These are phyloP conservation scores for Brienomyrus longianalis DNA, from an alignment of 2,113 vertebrate species.

Conservation along the genomic window DNA sequence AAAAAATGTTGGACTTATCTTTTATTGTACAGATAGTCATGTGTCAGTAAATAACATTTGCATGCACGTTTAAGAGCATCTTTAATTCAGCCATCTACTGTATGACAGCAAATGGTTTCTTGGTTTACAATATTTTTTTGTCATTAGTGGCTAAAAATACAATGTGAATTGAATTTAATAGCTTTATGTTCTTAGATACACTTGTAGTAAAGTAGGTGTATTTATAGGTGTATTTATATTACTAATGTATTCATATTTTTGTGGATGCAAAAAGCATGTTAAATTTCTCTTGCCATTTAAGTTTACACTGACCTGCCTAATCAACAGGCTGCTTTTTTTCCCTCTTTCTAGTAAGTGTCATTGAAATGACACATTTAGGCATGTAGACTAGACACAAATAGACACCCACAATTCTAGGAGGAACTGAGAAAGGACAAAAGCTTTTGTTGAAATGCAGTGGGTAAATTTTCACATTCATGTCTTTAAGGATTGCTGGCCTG, in stretches of 20 bases:
- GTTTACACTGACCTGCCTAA: neutral
- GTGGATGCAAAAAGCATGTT: no score
- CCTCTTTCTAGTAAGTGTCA: neutral
- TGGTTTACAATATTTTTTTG: no score
- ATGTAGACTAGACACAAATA: neutral
- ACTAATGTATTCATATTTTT: no score
- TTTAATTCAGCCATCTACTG: no score
- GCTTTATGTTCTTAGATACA: no score
- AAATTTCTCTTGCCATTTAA: neutral
- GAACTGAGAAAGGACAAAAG: neutral
- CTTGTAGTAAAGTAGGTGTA: no score
- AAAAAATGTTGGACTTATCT: neutral
- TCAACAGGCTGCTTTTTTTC: neutral
- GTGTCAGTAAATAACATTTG: neutral
- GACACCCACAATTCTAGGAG: neutral
- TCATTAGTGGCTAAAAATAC: no score
- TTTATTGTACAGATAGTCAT: neutral
- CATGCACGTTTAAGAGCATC: no score
- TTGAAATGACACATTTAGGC: neutral
- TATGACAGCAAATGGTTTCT: no score
- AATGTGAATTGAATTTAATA: no score
- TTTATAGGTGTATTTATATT: no score
- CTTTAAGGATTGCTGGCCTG: neutral
- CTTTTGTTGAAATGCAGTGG: neutral
- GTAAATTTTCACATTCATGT: neutral